Base-by-base conservation (phyloP, 2,888 invertebrate genomes). In the Allophyes oxyacanthae region DNA sequence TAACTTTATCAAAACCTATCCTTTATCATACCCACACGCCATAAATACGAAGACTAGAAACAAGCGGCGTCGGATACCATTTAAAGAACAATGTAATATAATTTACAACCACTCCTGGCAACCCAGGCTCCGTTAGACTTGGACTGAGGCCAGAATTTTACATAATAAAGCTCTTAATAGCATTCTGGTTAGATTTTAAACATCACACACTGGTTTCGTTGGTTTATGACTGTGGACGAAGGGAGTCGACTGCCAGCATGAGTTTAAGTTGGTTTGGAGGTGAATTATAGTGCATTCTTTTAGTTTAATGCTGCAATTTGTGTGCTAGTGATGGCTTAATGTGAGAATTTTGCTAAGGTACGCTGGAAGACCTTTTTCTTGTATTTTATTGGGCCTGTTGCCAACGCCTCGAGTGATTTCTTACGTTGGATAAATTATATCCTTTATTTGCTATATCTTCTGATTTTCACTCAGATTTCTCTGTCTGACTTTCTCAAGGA, bases 1-100 rank as follows among this genome's bases (percentile, higher is more conserved):
- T 2, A 6, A 20, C 37, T 5, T 10, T 10, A 10, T 37, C 37
- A n/a, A 5, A 37, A 20, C 28, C 30, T 37, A 70, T 58, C 65
- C 51, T 37, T 40, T 28, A 65, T 67, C 54, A 75, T 41, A 25
- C 25, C 50, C 63, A 76, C 69, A 63, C 53, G 15, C 52, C 52
- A 60, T 66, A 70, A 70, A 70, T 65, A 63, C 52, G 46, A 61
- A 34, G 56, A 58, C 61, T 64, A 43, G 63, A 64, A 72, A 64
- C 64, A 68, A 67, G 60, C 59, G 59, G 50, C 55, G 64, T 64
- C 61, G 66, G 72, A 66, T 78, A 80, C 75, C 72, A 75, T 82
- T 86, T 85, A 84, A 85, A 84, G 83, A 82, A 87, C 87, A 85
- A 83, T 85, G 78, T 82, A 52, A 74, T 80, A 78, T 81, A 82